phyloP scores from a whole-genome alignment of 2,888 invertebrate genomes.

The Invenusta paracnida region DNA sequence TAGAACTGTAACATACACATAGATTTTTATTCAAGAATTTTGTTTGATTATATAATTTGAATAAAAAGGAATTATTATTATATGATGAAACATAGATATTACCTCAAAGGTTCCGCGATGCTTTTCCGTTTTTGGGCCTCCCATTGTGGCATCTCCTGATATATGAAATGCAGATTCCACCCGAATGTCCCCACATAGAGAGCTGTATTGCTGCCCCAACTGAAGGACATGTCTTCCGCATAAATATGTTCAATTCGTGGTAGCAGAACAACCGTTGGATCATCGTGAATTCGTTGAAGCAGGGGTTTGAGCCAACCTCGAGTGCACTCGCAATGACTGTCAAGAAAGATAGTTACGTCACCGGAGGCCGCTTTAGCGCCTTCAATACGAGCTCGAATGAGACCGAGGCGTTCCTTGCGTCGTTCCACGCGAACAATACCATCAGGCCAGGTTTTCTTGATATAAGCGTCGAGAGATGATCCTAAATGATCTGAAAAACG shows the following conservation, averaged over 20 bases:
- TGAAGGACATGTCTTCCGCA: constrained; percentile 60
- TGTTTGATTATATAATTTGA: no score
- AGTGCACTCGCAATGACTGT: constrained; percentile 59
- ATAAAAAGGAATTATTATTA: no score
- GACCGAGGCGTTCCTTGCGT: constrained; percentile 72
- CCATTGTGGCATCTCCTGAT: constrained; percentile 62
- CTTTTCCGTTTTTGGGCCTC: constrained; percentile 2
- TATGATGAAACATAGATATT: no score
- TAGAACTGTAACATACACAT: no score
- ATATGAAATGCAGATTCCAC: constrained; percentile 78
- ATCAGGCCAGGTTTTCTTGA: constrained; percentile 63
- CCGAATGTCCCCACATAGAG: constrained; percentile 60
- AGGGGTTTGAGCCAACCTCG: constrained; percentile 73
- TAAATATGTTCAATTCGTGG: constrained; percentile 92
- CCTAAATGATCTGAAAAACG: constrained; percentile 39
- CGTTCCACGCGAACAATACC: constrained; percentile 70
- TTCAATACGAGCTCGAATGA: constrained; percentile 81
- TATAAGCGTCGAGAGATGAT: constrained; percentile 63
- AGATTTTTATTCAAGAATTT: no score
- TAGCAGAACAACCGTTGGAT: constrained; percentile 74
- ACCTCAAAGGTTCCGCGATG: not conserved
- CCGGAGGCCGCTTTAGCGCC: constrained; percentile 74
- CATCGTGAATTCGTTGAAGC: constrained; percentile 76
- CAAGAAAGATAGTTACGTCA: constrained; percentile 60
- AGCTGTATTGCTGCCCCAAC: constrained; percentile 50